phyloP scores from a whole-genome alignment of 2,888 invertebrate genomes.

The Ernsta delagoae region DNA sequence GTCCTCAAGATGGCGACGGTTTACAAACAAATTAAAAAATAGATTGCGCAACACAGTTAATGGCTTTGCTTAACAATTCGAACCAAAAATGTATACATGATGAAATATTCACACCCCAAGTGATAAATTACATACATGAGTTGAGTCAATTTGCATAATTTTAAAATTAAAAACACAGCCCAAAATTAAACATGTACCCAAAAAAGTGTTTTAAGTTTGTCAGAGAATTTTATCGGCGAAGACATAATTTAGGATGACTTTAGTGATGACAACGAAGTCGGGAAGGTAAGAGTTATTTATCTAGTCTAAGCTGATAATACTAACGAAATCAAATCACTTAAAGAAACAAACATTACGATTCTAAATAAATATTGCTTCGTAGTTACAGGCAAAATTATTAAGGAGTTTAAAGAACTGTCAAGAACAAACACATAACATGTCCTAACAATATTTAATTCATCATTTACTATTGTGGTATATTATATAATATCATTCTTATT shows the following conservation, averaged over 20 bases:
- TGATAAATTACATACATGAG: slow-evolving; percentile 37
- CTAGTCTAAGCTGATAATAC: neutral
- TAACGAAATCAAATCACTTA: neutral
- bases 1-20: slow-evolving; percentile 28
- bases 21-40: slow-evolving; percentile 35
- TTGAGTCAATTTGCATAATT: slow-evolving; percentile 39
- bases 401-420: no score
- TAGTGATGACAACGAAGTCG: neutral
- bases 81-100: slow-evolving; percentile 33
- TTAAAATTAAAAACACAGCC: slow-evolving; percentile 33
- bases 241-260: slow-evolving; percentile 6
- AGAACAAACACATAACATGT: no score
- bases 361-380: neutral
- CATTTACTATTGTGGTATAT: no score
- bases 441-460: no score
- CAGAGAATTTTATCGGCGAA: slow-evolving; percentile 3
- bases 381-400: no score
- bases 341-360: no score
- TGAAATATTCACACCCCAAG: slow-evolving; percentile 38
- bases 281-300: no score
- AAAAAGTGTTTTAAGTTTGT: slow-evolving; percentile 25
- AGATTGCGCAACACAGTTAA: slow-evolving; percentile 34
- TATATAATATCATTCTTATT: no score
- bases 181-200: slow-evolving; percentile 26
- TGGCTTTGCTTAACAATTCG: slow-evolving; percentile 36